Evolutionary conservation across 2,113 vertebrate genomes (phyloP).

Genomic region (Centrocercus urophasianus): DNA sequence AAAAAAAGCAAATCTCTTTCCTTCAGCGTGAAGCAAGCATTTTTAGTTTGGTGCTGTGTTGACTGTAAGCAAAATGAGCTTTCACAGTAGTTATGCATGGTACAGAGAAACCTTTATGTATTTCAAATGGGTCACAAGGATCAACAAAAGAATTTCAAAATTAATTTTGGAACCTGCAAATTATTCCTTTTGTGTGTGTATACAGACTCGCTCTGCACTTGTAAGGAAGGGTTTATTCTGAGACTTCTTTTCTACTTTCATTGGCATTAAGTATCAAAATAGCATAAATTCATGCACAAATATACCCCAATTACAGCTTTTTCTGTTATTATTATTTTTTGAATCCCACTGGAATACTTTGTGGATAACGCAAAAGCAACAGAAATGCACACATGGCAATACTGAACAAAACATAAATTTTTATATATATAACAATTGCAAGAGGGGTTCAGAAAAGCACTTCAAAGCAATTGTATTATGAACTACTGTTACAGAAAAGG

Average conservation of each 20-base stretch:
- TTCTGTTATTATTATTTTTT: neutral
- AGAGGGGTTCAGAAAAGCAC: neutral
- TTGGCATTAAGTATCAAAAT: neutral
- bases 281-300: neutral
- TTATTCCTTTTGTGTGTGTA: neutral
- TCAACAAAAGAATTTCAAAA: neutral
- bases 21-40: neutral
- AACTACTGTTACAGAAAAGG: neutral
- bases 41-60: neutral
- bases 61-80: neutral
- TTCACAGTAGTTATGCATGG: neutral
- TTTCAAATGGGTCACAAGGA: neutral
- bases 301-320: neutral
- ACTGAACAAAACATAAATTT: neutral
- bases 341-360: neutral
- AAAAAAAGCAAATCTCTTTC: neutral
- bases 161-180: neutral
- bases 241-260: neutral
- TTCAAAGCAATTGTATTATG: neutral
- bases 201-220: neutral
- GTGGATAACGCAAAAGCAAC: neutral
- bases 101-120: neutral
- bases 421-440: neutral
- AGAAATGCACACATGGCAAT: neutral
- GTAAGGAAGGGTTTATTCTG: neutral